Conservation (phyloP, 30 jellyfish, hydroid and myxozoan species). For the Cassiopea andromeda region DNA sequence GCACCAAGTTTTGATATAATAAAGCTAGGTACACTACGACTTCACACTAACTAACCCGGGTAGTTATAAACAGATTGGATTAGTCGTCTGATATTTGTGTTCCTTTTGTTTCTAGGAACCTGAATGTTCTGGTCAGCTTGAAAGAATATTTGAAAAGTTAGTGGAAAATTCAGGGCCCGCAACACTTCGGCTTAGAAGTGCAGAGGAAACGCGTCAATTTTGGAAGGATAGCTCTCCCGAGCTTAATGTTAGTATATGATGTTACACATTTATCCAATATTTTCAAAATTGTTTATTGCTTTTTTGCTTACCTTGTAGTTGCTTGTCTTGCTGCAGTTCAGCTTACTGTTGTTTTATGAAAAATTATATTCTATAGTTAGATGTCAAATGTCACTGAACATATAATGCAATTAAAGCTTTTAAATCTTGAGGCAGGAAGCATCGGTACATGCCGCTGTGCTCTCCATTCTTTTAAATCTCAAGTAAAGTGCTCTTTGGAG, state of each 20-base stretch:
- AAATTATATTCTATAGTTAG: no score
- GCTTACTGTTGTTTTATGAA: neutral
- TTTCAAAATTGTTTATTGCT: neutral
- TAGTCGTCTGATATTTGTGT: no score
- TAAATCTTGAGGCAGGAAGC: no score
- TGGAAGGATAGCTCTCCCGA: slow-evolving; percentile 93
- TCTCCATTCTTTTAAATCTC: no score
- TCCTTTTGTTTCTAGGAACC: slow-evolving; percentile 1
- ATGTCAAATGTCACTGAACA: no score
- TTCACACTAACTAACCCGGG: no score
- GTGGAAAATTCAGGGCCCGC: slow-evolving; percentile 62
- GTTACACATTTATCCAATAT: neutral
- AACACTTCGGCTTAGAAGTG: slow-evolving; percentile 61
- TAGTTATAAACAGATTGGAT: no score
- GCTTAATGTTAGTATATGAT: slow-evolving; percentile 59
- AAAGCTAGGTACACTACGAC: no score
- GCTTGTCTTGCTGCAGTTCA: neutral
- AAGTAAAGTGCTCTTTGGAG: no score
- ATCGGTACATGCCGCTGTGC: no score
- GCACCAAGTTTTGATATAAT: no score
- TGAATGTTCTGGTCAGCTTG: slow-evolving; percentile 53
- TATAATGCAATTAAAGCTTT: no score
- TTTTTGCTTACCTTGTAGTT: neutral
- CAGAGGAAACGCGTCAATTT: slow-evolving; percentile 75
- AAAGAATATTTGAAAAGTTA: slow-evolving; percentile 81